Base-by-base conservation (phyloP, 1,140 invertebrate genomes). In the Lepidurus arcticus region DNA sequence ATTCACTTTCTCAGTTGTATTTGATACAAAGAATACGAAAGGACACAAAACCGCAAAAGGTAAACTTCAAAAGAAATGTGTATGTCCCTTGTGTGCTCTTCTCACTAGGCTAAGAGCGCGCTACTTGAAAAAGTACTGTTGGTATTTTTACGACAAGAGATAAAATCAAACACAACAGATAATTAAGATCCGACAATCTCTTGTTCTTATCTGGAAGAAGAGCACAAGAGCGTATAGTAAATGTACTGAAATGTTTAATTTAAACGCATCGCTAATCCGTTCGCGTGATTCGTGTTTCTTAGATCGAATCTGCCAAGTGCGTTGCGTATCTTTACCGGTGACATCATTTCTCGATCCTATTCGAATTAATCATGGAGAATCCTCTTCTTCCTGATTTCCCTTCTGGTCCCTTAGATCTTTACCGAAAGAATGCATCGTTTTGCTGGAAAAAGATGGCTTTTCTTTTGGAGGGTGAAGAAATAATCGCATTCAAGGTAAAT, bases 371-470 rank as follows among this genome's bases (percentile, higher is more conserved):
- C 34, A 34, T 34, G 34, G 16, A 65, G 0, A 65, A 65, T 65
- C 3, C 53, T 34, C 34, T 76, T 44, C 42, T 88, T 21, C 80
- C 88, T 0, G 89, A 90, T 81, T 87, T 91, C 79, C 90, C 90
- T 1, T 83, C 84, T 24, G 92, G 93, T 77, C 92, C 93, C 6
- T 85, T 94, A 73, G 90, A 92, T 83, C 83, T 82, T 3, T 94
- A 93, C 85, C 88, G 93, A 81, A 90, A 89, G 80, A 87, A 86
- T 78, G 89, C 92, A 7, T 89, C 90, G 8, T 94, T 95, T 82
- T 87, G 92, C 83, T 94, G 93, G 92, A 93, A 93, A 84, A 85
- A 88, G 79, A 87, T 95, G 84, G 91, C 90, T 81, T 80, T 92
- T 53, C 88, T 91, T 77, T 85, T 94, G 74, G 91, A 94, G 81